Evolutionary conservation across 2,113 vertebrate species (phyloP).

Genomic region (Gymnobelideus leadbeateri): DNA sequence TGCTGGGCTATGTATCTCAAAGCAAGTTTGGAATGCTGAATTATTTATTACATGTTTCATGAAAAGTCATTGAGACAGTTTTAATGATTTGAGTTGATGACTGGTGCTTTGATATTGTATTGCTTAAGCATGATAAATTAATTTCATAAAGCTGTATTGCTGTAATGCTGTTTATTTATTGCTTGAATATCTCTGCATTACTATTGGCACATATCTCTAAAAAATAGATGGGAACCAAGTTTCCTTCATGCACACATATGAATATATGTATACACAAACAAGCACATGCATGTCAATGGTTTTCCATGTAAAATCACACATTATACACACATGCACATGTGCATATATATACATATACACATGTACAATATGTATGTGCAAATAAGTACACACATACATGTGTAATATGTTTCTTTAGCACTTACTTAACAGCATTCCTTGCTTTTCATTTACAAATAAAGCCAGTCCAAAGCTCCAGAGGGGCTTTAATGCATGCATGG

Average conservation of each 20-base stretch:
- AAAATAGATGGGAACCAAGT: neutral
- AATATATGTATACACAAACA: neutral
- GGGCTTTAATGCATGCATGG: too few species aligned
- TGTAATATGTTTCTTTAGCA: neutral
- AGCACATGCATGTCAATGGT: too few species aligned
- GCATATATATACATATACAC: neutral
- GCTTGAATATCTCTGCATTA: neutral
- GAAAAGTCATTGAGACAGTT: neutral
- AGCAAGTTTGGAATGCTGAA: neutral
- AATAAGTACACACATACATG: neutral
- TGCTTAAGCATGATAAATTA: neutral
- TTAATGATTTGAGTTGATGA: neutral
- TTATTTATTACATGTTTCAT: neutral
- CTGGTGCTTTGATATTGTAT: neutral
- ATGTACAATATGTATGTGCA: too few species aligned
- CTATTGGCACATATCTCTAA: neutral
- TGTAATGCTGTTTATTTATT: neutral
- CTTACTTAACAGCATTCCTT: neutral
- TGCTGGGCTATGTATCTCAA: neutral
- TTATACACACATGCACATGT: neutral
- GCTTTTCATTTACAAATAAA: neutral
- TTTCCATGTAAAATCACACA: neutral
- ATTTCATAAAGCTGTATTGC: neutral
- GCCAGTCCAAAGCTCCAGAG: too few species aligned
- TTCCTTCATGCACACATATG: neutral